A percentile compares a stretch with the other conserved stretches of the same genome.
phyloP scores from a whole-genome alignment of 2,113 vertebrate species.

The Gulo gulo region DNA sequence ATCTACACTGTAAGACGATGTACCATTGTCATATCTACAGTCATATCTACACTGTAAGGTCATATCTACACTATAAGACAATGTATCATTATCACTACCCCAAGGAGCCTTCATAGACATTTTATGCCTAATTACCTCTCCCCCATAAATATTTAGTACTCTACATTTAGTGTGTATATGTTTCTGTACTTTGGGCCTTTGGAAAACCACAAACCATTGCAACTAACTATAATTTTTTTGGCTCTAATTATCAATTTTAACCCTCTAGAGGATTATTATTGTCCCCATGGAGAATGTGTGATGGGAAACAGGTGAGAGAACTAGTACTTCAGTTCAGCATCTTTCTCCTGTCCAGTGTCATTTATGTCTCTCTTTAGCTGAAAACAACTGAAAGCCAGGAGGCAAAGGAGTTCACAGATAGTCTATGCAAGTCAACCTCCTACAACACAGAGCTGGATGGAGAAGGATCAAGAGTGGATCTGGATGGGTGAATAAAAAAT shows the following conservation, averaged over 20 bases:
- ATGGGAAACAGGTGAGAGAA: neutral
- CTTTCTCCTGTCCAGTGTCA: neutral
- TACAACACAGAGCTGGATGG: neutral
- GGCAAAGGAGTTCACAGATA: neutral
- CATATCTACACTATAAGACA: neutral
- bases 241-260: neutral
- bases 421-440: neutral
- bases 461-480: neutral
- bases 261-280: neutral
- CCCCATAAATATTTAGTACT: neutral
- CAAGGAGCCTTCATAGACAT: neutral
- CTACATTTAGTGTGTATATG: neutral
- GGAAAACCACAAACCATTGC: neutral
- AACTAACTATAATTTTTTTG: neutral
- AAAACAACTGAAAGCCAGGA: neutral
- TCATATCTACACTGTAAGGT: neutral
- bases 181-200: neutral
- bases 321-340: neutral
- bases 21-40: too few species aligned
- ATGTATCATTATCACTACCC: neutral
- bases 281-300: neutral
- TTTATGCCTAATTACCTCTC: neutral
- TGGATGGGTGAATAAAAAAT: neutral
- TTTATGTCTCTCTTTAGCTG: neutral
- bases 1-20: neutral